Conservation (phyloP, 2,113 vertebrate species). For the Oreochromis niloticus region DNA sequence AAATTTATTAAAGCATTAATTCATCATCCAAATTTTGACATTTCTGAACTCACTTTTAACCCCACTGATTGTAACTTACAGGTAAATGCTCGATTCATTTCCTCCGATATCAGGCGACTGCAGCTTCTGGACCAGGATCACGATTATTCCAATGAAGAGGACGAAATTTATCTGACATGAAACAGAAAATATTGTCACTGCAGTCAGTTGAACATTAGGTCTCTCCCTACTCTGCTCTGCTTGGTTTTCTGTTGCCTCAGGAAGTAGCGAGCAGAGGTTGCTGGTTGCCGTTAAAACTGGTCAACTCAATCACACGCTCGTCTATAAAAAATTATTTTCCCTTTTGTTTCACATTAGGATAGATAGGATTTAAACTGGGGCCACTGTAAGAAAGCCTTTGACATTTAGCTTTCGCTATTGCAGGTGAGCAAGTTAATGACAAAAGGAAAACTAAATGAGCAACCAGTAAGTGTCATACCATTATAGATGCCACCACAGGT, state of each 20-base stretch:
- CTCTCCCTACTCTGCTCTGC: background rate
- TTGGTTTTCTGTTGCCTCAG: background rate
- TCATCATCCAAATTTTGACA: background rate
- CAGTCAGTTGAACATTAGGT: background rate
- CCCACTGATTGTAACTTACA: constrained; percentile 77
- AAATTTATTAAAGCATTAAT: background rate
- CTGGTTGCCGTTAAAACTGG: background rate
- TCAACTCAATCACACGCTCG: background rate
- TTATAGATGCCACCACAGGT: constrained; percentile 93
- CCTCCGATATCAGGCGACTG: constrained; percentile 97
- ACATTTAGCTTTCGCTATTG: background rate
- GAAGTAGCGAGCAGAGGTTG: background rate
- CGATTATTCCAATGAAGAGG: constrained; percentile 95
- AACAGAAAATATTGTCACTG: background rate
- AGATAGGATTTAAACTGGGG: background rate
- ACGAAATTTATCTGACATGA: constrained; percentile 88
- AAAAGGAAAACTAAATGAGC: background rate
- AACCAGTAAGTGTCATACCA: constrained; percentile 71
- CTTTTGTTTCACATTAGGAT: background rate
- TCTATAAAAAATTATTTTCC: background rate
- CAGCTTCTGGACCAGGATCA: constrained; percentile 98
- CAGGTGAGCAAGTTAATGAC: background rate
- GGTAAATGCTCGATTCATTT: constrained; percentile 98
- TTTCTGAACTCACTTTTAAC: background rate
- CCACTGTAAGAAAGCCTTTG: background rate